These are phyloP conservation scores for Rhynchopsitta pachyrhyncha DNA, from an alignment of 2,113 vertebrate species.

Conservation along the genomic window DNA sequence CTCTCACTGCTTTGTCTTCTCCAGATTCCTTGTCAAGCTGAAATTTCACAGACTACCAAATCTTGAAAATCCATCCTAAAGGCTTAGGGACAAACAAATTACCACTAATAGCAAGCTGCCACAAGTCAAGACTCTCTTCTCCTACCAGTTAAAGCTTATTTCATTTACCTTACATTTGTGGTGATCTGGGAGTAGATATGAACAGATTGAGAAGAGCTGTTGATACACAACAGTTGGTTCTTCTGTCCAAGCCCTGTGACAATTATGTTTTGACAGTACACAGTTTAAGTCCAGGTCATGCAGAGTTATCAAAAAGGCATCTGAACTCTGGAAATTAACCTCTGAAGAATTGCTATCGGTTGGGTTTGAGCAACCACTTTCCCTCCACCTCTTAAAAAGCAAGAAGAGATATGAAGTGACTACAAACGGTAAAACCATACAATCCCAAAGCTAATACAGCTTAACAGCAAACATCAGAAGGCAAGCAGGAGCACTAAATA, in stretches of 20 bases:
- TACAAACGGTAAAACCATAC: not conserved
- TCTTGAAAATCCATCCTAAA: not conserved
- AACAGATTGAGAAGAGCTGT: not conserved
- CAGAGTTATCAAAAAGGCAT: not conserved
- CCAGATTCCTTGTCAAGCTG: not conserved
- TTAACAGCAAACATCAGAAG: not conserved
- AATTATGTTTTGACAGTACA: not conserved
- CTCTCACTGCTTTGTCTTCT: not conserved
- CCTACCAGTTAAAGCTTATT: not conserved
- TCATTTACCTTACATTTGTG: not conserved
- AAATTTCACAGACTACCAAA: not conserved
- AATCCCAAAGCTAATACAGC: not conserved
- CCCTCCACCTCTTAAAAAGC: not conserved
- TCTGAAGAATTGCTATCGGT: not conserved
- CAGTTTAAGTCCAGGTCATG: not conserved
- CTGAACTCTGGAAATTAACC: not conserved
- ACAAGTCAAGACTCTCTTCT: not conserved
- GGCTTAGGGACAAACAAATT: not conserved
- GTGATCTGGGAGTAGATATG: not conserved
- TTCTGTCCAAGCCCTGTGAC: not conserved
- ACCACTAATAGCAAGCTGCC: not conserved
- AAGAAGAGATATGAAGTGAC: not conserved
- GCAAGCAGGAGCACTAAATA: not conserved
- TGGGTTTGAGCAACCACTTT: not conserved
- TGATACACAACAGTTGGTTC: not conserved